A percentile compares a stretch with the other conserved stretches of the same genome.
Evolutionary conservation across 2,888 invertebrate species (phyloP).

Genomic region (Leptinotarsa juncta): DNA sequence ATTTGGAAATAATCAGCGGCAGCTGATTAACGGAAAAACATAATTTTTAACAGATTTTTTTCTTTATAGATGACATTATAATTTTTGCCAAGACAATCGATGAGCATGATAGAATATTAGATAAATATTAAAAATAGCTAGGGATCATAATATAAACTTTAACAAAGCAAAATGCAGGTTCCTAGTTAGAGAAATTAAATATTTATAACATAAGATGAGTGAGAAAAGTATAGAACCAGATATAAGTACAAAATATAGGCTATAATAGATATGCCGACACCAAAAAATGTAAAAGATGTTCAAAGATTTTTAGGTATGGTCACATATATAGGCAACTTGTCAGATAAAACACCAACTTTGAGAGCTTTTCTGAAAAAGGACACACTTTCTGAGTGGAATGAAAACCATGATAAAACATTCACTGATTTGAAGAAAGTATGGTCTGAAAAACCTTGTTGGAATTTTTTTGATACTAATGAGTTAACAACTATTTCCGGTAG

Average conservation of each 20-base stretch:
- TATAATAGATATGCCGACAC: constrained; percentile 4
- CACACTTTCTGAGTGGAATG: background rate
- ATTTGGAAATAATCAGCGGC: constrained; percentile 39
- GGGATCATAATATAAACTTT: background rate
- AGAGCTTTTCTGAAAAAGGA: background rate
- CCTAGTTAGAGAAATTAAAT: constrained; percentile 9
- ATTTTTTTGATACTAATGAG: too few relatives aligned
- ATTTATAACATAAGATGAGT: constrained; percentile 5
- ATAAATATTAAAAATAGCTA: background rate
- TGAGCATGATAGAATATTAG: background rate
- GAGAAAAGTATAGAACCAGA: constrained; percentile 4
- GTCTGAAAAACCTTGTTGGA: background rate
- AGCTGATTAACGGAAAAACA: too few relatives aligned
- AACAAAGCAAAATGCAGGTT: background rate
- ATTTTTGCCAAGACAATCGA: constrained; percentile 28
- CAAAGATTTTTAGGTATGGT: background rate
- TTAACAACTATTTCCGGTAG: too few relatives aligned
- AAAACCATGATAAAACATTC: too few relatives aligned
- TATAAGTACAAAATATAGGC: background rate
- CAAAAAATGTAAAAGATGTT: constrained; percentile 1
- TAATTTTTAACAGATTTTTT: too few relatives aligned
- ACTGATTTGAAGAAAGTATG: too few relatives aligned
- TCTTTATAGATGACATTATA: constrained; percentile 41
- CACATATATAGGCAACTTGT: background rate
- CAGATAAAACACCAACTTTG: background rate